Evolutionary conservation across 92 coral and sea anemone species (phyloP).

Genomic region (Epizoanthus fatuus): DNA sequence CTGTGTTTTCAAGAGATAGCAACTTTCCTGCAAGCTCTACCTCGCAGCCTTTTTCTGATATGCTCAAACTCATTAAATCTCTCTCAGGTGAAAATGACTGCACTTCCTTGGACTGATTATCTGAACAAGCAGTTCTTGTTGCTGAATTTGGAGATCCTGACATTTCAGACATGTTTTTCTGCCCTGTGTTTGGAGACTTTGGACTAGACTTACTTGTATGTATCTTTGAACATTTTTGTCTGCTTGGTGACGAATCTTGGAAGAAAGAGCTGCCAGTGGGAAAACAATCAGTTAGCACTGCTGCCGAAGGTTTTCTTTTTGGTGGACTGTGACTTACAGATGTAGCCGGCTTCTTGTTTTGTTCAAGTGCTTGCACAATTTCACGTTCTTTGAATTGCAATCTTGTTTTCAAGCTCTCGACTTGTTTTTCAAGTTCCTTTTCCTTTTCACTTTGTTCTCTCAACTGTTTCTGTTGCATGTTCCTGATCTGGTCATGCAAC

Average conservation of each 20-base stretch:
- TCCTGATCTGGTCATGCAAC: slow-evolving; percentile 57
- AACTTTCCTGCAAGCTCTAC: slow-evolving; percentile 77
- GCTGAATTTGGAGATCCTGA: not conserved
- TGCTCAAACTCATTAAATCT: not conserved
- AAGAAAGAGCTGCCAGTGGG: slow-evolving; percentile 90
- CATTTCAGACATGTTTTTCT: not conserved
- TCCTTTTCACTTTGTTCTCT: slow-evolving; percentile 75
- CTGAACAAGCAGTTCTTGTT: not conserved
- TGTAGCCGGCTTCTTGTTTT: slow-evolving; percentile 64
- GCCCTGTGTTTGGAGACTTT: slow-evolving; percentile 30
- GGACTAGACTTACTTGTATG: not conserved
- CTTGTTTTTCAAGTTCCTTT: slow-evolving; percentile 80
- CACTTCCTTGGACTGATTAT: slow-evolving; percentile 1
- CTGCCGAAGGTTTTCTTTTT: slow-evolving; percentile 54
- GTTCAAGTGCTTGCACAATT: slow-evolving; percentile 80
- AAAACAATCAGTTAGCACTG: slow-evolving; percentile 53
- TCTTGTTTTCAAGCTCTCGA: slow-evolving; percentile 86
- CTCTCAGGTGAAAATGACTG: slow-evolving; percentile 6
- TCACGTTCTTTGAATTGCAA: slow-evolving; percentile 91
- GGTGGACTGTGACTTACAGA: slow-evolving; percentile 51
- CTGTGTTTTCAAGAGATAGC: slow-evolving; percentile 62
- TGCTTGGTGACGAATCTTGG: slow-evolving; percentile 64
- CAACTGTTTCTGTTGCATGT: slow-evolving; percentile 55
- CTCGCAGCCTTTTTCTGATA: slow-evolving; percentile 18
- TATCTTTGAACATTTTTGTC: slow-evolving; percentile 60